These are phyloP conservation scores for Trachelus stipa DNA, from an alignment of 2,888 invertebrate genomes.

Conservation along the genomic window DNA sequence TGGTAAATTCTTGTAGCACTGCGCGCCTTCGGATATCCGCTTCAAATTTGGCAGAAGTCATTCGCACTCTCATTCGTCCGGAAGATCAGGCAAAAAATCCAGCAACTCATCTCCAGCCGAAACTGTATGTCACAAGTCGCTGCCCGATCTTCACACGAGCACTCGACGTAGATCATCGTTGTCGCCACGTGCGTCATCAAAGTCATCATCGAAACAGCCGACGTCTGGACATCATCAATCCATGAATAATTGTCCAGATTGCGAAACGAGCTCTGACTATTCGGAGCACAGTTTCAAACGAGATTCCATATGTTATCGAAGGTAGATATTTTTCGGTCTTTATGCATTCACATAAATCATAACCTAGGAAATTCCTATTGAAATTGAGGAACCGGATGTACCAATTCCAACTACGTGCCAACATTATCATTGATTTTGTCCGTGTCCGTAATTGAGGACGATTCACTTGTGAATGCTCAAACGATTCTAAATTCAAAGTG, in stretches of 20 bases:
- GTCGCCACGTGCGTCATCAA: slow-evolving; percentile 60
- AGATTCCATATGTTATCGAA: slow-evolving; percentile 60
- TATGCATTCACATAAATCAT: too few relatives aligned
- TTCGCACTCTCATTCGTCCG: slow-evolving; percentile 60
- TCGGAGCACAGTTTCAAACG: slow-evolving; percentile 63
- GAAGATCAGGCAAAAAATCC: slow-evolving; percentile 51
- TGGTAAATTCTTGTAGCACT: slow-evolving; percentile 41
- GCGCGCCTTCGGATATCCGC: slow-evolving; percentile 49
- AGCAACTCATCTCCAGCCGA: slow-evolving; percentile 51
- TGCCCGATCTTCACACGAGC: slow-evolving; percentile 80
- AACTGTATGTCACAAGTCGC: slow-evolving; percentile 78
- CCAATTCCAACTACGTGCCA: too few relatives aligned
- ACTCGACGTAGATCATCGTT: slow-evolving; percentile 60
- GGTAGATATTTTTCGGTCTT: slow-evolving; percentile 38
- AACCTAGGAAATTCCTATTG: too few relatives aligned
- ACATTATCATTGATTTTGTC: background rate
- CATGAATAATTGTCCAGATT: slow-evolving; percentile 58
- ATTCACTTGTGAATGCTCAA: too few relatives aligned
- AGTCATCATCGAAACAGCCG: slow-evolving; percentile 48
- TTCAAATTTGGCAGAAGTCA: slow-evolving; percentile 64
- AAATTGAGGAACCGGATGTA: too few relatives aligned
- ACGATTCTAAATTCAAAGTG: background rate
- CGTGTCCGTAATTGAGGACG: background rate
- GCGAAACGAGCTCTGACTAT: slow-evolving; percentile 64
- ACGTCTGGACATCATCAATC: slow-evolving; percentile 46